Evolutionary conservation across 1,140 invertebrate genomes (phyloP), one percentile per base, ranked within the genome.

Genomic region (Neuroterus valhalla): DNA sequence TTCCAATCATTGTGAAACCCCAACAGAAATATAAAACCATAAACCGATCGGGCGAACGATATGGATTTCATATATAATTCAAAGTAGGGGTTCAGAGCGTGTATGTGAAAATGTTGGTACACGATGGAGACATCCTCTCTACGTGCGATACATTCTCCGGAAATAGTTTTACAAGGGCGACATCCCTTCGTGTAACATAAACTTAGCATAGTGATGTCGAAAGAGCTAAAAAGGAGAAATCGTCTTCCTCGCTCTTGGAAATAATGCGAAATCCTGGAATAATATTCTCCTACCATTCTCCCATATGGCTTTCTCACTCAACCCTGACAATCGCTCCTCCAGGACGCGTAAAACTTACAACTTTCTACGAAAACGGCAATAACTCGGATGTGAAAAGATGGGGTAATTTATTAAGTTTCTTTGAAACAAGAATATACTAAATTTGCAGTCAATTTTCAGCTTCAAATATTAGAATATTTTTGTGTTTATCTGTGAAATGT

Each of bases 1-100:
- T 89, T 88, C 85, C 89, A 89, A 90, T 90, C 87, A 89, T 89
- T 89, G 87, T 89, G 87, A 90, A 89, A 89, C 84, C 87, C 86
- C 85, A 78, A 84, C 82, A 87, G 85, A 86, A 86, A 87, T 86
- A 87, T 84, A 84, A 86, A 85, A 84, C 86, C 88, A 88, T 89
- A 88, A 89, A 89, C 85, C 86, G 88, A 89, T 89, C 87, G 85
- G 81, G 72, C 82, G 81, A 87, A 85, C 84, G 88, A 89, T 87
- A 88, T 80, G 80, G 80, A 82, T 79, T 77, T 83, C 84, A 87
- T 85, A 84, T 85, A 87, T 87, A 85, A 85, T 87, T 74, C 84
- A 86, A 70, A 44, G 72, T 71, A 70, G 66, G 44, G 72, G 72
- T 50, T 70, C 68, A 67, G 52, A 19, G n/a, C 76, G 70, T 75